Base-by-base conservation (phyloP, 2,797 vertebrate genomes). In the Hipposideros larvatus region DNA sequence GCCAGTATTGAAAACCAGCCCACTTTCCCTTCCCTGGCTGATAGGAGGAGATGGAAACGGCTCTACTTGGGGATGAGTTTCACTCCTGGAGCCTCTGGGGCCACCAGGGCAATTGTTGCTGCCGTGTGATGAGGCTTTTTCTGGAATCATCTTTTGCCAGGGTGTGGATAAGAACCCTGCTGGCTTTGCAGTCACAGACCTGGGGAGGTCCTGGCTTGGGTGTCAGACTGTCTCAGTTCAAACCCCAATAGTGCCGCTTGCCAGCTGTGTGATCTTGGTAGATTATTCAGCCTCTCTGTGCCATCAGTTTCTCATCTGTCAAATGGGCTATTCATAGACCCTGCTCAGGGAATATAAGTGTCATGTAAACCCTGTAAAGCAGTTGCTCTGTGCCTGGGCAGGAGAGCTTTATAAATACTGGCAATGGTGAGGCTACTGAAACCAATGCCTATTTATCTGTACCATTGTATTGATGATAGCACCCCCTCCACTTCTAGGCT, bases 101-200 rank as follows among this genome's bases (percentile, higher is more conserved):
- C 91, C 94, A 91, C 96, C 82, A n/a, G 82, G 0, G 78, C 0
- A 2, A 84, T 96, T 95, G 94, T 65, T 80, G 84, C 0, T 37
- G 0, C 31, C 87, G 26, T 16, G 6, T 65, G 4, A 0, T 92
- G 48, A 26, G 7, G 48, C 90, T 96, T 97, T 93, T 92, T 87
- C 96, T 80, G 48, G 97, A 74, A 96, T 94, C 87, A 80, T 95
- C 94, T 97, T 97, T 96, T 97, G 0, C 2, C 75, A 90, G 77
- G 88, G 55, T 89, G 83, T 96, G 84, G 95, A 90, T 73, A 96
- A 96, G 95, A 96, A 46, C 4, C 31, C 75, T 9, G 16, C 51
- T 9, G 41, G 48, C 41, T 57, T 92, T 70, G 24, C 37, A 34
- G 55, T 31, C 77, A 82, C 21, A 37, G 78, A 14, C 43, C 41